A percentile compares a stretch with the other conserved stretches of the same genome.
Conservation (phyloP, 2,888 invertebrate genomes). For the Scrobipalpa atriplicella region DNA sequence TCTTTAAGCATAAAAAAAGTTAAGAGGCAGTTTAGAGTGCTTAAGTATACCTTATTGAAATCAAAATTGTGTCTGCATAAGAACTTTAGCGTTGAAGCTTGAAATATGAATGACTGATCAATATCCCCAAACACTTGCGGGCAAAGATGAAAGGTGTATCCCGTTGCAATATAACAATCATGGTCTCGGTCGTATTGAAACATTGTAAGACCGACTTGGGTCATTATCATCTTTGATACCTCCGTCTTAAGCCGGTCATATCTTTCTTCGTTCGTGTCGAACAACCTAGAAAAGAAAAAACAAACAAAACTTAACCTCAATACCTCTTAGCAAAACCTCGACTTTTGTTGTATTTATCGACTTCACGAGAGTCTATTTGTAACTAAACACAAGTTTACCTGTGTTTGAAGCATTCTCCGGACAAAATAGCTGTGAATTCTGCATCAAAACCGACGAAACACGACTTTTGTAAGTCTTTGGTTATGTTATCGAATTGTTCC, state of each 20-base stretch:
- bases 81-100: conserved; percentile 85
- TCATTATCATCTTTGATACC: conserved; percentile 79
- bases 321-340: not conserved
- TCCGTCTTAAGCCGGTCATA: conserved; percentile 64
- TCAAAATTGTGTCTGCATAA: conserved; percentile 85
- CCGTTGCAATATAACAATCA: conserved; percentile 83
- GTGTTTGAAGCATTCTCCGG: conserved; percentile 70
- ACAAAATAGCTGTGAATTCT: conserved; percentile 86
- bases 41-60: conserved; percentile 91
- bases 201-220: conserved; percentile 87
- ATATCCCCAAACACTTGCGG: conserved; percentile 84
- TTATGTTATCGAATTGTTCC: conserved; percentile 79
- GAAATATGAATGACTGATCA: conserved; percentile 84
- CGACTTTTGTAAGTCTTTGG: conserved; percentile 79
- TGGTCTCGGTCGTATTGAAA: conserved; percentile 82
- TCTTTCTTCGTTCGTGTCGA: conserved; percentile 68
- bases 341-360: not conserved
- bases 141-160: conserved; percentile 87
- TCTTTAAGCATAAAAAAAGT: too few species aligned
- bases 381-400: conserved; percentile 62
- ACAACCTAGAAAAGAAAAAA: conserved; percentile 58
- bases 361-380: not conserved
- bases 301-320: conserved; percentile 2
- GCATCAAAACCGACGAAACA: conserved; percentile 87
- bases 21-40: conserved; percentile 13